Base-by-base conservation (phyloP, 2,797 vertebrate genomes). In the Diplodus sargus region DNA sequence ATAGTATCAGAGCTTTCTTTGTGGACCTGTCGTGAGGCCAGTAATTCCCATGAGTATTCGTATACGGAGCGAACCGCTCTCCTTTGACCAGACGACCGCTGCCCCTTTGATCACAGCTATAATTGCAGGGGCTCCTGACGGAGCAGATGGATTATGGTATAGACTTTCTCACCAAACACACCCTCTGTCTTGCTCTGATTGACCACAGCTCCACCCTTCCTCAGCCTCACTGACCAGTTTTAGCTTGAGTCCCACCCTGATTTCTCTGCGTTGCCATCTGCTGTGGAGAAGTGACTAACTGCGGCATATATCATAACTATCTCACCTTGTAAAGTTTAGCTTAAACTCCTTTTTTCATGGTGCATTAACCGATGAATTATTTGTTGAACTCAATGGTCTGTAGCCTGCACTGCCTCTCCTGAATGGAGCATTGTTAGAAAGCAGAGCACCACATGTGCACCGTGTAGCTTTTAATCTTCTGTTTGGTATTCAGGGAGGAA, bases 141-240 rank as follows among this genome's bases (percentile, higher is more conserved):
- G 79, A 77, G 64, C 86, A 87, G 79, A 85, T 86, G 88, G 83
- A 86, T 90, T 76, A 47, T 70, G 80, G 86, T 86, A 88, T 90
- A 85, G 76, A 16, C 22, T 78, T 73, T 86, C 76, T 57, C 63
- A 66, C 52, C 78, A 71, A 82, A 79, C 86, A 83, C 87, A 64
- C 87, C 87, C 86, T 89, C 76, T 76, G 60, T 72, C 47, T 78
- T 54, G 42, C 81, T 79, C 59, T 85, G 85, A 89, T 86, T 78
- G 78, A 91, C 92, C 90, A 90, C 90, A 74, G 77, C 87, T 82
- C 86, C 90, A 87, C 91, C 92, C 90, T 72, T 83, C 61, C 81
- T 69, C 74, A 70, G 63, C 70, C 59, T 69, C 70, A 64, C 74
- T 74, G 72, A 83, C 86, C 78, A 83, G 68, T 76, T 87, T 90